Evolutionary conservation across 2,797 vertebrate species (phyloP).

Genomic region (Periparus ater): DNA sequence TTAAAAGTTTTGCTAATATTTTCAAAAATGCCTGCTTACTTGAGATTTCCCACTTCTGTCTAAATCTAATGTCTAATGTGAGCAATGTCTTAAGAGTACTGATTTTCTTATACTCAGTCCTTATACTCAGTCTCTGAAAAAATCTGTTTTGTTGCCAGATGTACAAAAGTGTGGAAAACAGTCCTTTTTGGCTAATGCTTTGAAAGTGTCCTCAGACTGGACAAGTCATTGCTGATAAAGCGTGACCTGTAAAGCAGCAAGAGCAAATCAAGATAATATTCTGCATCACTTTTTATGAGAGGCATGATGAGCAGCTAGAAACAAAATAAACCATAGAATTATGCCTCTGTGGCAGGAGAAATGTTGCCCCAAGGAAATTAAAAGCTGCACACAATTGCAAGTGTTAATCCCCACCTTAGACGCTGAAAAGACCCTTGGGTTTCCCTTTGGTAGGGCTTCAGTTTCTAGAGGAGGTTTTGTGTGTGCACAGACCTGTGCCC

Average conservation of each 20-base stretch:
- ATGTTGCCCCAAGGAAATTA: conserved; percentile 2
- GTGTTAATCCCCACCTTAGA: neutral
- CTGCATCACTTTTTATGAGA: neutral
- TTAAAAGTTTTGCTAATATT: neutral
- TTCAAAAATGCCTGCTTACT: neutral
- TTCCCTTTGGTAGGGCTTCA: conserved; percentile 3
- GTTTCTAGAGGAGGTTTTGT: neutral
- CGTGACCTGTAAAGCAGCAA: neutral
- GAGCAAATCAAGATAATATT: neutral
- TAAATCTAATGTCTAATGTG: neutral
- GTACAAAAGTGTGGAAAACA: neutral
- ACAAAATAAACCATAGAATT: neutral
- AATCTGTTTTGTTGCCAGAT: neutral
- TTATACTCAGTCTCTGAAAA: neutral
- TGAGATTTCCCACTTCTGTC: neutral
- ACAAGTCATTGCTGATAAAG: neutral
- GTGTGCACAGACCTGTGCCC: neutral
- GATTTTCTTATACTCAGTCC: neutral
- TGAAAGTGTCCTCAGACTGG: neutral
- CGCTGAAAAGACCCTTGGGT: neutral
- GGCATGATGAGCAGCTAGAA: neutral
- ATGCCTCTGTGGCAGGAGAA: neutral
- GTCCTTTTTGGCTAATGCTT: neutral
- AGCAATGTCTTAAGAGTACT: neutral
- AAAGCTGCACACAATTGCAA: neutral